A percentile compares a stretch with the other conserved stretches of the same genome.
Evolutionary conservation across 2,113 vertebrate genomes (phyloP).

Genomic region (Cygnus buccinator): DNA sequence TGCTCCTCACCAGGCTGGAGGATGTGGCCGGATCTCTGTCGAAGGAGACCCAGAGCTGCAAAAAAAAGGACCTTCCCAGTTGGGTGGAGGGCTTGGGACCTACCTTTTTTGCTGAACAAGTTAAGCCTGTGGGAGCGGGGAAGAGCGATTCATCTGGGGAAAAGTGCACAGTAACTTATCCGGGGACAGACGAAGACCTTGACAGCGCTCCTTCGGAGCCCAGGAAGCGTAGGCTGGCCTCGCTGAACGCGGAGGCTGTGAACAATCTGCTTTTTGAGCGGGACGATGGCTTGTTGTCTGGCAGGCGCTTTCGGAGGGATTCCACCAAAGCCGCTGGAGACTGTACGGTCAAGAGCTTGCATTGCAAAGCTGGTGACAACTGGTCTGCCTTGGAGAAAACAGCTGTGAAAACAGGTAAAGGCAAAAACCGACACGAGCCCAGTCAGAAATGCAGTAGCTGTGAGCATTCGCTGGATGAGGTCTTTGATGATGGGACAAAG

Average conservation of each 20-base stretch:
- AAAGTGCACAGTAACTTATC: constrained; percentile 24
- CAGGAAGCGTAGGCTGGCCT: constrained; percentile 91
- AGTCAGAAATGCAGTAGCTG: constrained; percentile 64
- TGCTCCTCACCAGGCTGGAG: constrained; percentile 90
- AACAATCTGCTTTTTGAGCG: constrained; percentile 93
- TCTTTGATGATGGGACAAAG: constrained; percentile 74
- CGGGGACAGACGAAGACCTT: constrained; percentile 58
- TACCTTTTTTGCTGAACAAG: constrained; percentile 52
- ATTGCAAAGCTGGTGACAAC: constrained; percentile 49
- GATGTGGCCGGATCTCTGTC: constrained; percentile 76
- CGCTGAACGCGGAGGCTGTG: constrained; percentile 95
- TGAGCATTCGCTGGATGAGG: constrained; percentile 69
- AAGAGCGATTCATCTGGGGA: constrained; percentile 36
- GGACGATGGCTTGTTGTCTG: constrained; percentile 67
- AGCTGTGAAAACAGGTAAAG: constrained; percentile 31
- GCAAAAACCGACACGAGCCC: constrained; percentile 59
- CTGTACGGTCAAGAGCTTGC: constrained; percentile 67
- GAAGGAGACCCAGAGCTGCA: constrained; percentile 67
- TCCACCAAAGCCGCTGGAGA: constrained; percentile 44
- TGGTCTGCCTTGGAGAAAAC: constrained; percentile 72
- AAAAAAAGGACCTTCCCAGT: constrained; percentile 61
- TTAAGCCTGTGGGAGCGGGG: constrained; percentile 40
- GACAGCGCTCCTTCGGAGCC: constrained; percentile 79
- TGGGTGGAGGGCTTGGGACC: constrained; percentile 69
- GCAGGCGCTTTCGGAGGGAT: constrained; percentile 73